Percentiles rank a stretch among this genome's conserved stretches.
Evolutionary conservation across 2,888 invertebrate species (phyloP).

Genomic region (Torymus tubicola): DNA sequence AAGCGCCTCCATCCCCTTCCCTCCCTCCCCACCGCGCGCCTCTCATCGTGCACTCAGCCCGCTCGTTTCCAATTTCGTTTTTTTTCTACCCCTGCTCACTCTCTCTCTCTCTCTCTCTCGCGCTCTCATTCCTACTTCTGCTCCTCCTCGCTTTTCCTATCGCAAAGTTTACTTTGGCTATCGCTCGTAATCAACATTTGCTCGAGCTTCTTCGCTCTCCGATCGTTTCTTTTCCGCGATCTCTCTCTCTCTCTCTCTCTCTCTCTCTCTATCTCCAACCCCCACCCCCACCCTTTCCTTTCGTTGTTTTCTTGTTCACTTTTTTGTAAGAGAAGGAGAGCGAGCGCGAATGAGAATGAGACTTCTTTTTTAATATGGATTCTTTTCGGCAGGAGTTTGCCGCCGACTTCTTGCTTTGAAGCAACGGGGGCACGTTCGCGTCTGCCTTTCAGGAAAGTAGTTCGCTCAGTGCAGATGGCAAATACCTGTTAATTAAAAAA

Average conservation of each 20-base stretch:
- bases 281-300: background rate
- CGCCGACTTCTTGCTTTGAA: background rate
- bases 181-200: constrained; percentile 54
- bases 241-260: background rate
- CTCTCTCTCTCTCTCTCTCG: background rate
- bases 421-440: too few relatives aligned
- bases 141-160: constrained; percentile 21
- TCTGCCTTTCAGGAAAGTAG: too few relatives aligned
- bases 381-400: background rate
- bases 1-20: constrained; percentile 12
- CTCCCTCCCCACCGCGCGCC: too few relatives aligned
- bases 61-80: constrained; percentile 28
- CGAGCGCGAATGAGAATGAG: constrained; percentile 21
- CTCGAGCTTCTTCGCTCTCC: background rate
- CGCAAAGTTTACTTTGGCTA: constrained; percentile 49
- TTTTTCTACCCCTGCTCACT: background rate
- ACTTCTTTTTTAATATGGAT: constrained; percentile 33
- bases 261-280: background rate
- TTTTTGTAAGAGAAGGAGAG: too few relatives aligned
- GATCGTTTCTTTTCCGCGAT: background rate
- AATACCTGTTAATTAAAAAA: constrained; percentile 21
- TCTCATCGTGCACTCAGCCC: background rate
- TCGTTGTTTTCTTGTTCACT: background rate
- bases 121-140: constrained; percentile 6
- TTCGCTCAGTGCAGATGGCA: background rate